Evolutionary conservation across 2,888 invertebrate species (phyloP), one percentile per base, ranked within the genome.

Genomic region (Euplagia quadripunctaria): DNA sequence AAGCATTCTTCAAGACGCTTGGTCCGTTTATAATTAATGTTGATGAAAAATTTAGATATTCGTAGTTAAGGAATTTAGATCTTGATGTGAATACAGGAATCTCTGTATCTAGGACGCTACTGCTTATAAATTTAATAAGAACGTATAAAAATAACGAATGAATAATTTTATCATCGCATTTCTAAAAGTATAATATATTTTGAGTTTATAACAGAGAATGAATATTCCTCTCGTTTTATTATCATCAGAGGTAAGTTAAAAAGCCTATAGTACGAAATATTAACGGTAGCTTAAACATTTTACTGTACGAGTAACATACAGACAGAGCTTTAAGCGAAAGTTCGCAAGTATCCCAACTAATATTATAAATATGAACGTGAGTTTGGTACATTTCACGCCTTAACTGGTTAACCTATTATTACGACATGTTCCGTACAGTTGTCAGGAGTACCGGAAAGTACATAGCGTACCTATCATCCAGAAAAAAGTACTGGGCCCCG

Each of bases 81-180:
- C 65, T 76, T 49, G 67, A 76, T 73, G 78, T 76, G 61, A 68
- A 64, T 65, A 64, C 14, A 63, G 73, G 71, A 79, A 82, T 83
- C 70, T 55, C 64, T 58, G 84, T 75, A 84, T 82, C 71, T 84
- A 79, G 84, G 84, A 80, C 85, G 70, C 61, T 58, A 65, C 69
- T 70, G 76, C 77, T 71, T 81, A 79, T 84, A 81, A 80, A 80
- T 84, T 72, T 80, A 77, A 78, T 80, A 85, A 82, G 78, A 78
- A 73, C 77, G 61, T 43, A 67, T 74, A 79, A 80, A 80, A 79
- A 80, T 80, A 82, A 81, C 70, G 61, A 71, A 71, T 66, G 65
- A 74, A 73, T 70, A 41, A 58, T 69, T 4, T 70, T 77, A 73
- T 81, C n/a, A 70, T 11, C 31, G 31, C 71, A 61, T 75, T 75